phyloP scores from a whole-genome alignment of 2,888 invertebrate genomes.

The Agriopis aurantiaria region DNA sequence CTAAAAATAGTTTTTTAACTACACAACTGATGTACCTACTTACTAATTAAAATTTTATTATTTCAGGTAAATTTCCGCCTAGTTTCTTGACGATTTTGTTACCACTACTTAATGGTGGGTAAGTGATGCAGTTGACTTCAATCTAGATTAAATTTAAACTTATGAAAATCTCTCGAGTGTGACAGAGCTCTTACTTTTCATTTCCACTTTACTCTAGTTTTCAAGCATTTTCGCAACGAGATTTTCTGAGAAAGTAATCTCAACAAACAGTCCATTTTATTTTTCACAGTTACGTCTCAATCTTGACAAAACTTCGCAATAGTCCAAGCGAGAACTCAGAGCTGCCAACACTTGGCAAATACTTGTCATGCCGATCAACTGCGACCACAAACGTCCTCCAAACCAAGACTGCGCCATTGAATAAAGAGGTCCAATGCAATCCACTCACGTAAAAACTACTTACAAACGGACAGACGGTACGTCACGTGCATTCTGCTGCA shows the following conservation, averaged over 20 bases:
- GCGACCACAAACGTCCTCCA: constrained; percentile 58
- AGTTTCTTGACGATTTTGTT: background rate
- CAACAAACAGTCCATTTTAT: constrained; percentile 16
- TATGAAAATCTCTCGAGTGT: background rate
- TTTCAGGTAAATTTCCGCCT: background rate
- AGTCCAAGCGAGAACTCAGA: constrained; percentile 17
- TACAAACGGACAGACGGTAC: constrained; percentile 72
- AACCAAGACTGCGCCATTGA: constrained; percentile 61
- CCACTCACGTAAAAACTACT: constrained; percentile 76
- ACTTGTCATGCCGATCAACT: constrained; percentile 66
- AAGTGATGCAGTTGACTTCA: background rate
- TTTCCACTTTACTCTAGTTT: constrained; percentile 4
- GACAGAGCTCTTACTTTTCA: constrained; percentile 10
- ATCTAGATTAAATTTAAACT: background rate
- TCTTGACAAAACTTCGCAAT: constrained; percentile 16
- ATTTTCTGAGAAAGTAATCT: constrained; percentile 21
- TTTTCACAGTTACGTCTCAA: constrained; percentile 14
- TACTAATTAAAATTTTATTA: background rate
- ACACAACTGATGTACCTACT: background rate
- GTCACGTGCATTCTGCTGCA: constrained; percentile 70
- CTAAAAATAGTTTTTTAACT: background rate
- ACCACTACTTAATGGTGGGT: background rate
- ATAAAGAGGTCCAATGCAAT: constrained; percentile 66
- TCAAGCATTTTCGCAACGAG: constrained; percentile 10
- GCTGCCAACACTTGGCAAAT: constrained; percentile 48